Conservation (phyloP, 2,797 vertebrate species). For the Hemitrygon akajei region DNA sequence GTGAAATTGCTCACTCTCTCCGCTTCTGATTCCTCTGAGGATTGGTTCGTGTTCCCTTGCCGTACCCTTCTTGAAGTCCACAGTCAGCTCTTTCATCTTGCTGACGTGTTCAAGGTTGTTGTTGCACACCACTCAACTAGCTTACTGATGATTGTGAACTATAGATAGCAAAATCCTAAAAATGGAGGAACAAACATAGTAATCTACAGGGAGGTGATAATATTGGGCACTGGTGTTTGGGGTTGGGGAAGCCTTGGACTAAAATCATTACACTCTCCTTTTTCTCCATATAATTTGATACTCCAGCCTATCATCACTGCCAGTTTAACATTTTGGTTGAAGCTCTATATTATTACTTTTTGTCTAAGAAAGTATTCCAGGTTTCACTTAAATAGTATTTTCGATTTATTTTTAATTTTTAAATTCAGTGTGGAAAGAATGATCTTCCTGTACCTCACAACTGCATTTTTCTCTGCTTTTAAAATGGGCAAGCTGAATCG, state of each 20-base stretch:
- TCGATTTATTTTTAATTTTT: not conserved
- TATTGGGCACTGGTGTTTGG: not conserved
- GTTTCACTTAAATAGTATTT: not conserved
- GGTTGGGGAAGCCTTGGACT: not conserved
- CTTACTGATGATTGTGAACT: not conserved
- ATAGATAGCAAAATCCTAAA: not conserved
- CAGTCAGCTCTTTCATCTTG: no score
- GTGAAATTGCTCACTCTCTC: no score
- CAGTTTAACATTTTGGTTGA: not conserved
- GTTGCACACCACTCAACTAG: no score
- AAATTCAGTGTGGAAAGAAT: not conserved
- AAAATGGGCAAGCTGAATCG: no score
- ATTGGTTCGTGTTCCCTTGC: no score
- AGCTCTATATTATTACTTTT: not conserved
- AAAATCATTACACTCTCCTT: not conserved
- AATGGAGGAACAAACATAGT: not conserved
- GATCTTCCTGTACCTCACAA: not conserved
- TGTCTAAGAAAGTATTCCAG: not conserved
- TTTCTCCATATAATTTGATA: not conserved
- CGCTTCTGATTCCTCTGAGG: no score
- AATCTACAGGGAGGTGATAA: not conserved
- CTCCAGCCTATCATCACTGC: not conserved
- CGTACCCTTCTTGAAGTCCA: no score
- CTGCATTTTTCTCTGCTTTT: not conserved
- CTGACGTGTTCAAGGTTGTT: no score